These are phyloP conservation scores for Percopsis transmontana DNA, from an alignment of 2,113 vertebrate genomes.

Conservation along the genomic window DNA sequence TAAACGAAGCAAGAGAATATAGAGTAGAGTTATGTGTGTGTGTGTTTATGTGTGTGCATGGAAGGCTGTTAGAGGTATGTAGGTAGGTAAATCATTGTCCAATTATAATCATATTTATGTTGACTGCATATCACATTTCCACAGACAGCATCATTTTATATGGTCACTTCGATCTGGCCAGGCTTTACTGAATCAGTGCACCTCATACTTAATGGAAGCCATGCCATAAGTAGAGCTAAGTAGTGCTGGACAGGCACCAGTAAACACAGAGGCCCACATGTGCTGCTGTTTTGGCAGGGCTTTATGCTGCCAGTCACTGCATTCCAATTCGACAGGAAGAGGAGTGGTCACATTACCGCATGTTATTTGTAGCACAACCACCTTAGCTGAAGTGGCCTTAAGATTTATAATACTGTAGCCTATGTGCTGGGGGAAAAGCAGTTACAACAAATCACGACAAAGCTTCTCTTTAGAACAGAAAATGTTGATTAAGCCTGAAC, in stretches of 20 bases:
- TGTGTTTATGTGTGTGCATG: not conserved
- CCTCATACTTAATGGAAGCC: slow-evolving; percentile 62
- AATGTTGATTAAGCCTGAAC: slow-evolving; percentile 53
- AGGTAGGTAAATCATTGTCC: slow-evolving; percentile 36
- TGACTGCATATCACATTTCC: slow-evolving; percentile 29
- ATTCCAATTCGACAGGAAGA: slow-evolving; percentile 27
- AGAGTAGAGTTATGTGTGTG: not conserved
- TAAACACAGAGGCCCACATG: slow-evolving; percentile 26
- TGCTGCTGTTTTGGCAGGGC: slow-evolving; percentile 39
- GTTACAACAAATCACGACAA: not conserved
- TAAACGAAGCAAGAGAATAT: slow-evolving; percentile 9
- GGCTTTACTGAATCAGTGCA: slow-evolving; percentile 47
- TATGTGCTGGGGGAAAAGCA: too few relatives aligned
- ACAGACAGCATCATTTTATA: slow-evolving; percentile 44
- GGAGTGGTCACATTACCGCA: slow-evolving; percentile 22
- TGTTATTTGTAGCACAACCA: not conserved
- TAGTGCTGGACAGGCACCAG: slow-evolving; percentile 43
- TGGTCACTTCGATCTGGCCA: slow-evolving; percentile 34
- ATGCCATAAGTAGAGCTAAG: slow-evolving; percentile 47
- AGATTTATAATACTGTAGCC: too few relatives aligned
- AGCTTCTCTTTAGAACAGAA: slow-evolving; percentile 42
- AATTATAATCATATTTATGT: slow-evolving; percentile 49
- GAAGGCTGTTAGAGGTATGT: not conserved
- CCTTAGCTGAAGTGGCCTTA: not conserved
- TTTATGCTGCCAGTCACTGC: slow-evolving; percentile 30